Evolutionary conservation across 2,797 vertebrate genomes (phyloP).

Genomic region (Pyrocephalus nanus): DNA sequence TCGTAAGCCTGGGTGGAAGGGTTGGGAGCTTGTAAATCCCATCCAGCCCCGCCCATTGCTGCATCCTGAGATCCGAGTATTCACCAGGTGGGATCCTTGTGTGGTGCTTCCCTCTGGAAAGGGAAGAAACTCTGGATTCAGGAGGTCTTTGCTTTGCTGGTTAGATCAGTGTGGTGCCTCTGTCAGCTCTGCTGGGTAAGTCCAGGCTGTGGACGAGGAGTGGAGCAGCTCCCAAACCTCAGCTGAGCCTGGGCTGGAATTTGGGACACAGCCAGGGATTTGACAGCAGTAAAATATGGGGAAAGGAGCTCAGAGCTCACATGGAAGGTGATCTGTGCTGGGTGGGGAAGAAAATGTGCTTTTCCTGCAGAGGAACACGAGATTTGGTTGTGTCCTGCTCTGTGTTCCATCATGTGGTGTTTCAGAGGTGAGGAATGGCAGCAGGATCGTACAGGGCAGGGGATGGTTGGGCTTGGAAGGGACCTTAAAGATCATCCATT

Average conservation of each 20-base stretch:
- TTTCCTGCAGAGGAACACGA: not conserved
- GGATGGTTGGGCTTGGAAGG: not conserved
- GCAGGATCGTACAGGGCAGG: not conserved
- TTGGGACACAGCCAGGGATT: not conserved
- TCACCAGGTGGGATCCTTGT: accelerated
- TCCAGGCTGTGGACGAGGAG: accelerated
- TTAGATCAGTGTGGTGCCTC: too few relatives aligned
- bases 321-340: not conserved
- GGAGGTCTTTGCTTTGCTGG: not conserved
- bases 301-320: accelerated
- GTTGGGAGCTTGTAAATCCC: not conserved
- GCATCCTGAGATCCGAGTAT: accelerated
- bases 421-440: too few relatives aligned
- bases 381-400: too few relatives aligned
- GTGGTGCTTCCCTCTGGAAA: not conserved
- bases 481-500: too few relatives aligned
- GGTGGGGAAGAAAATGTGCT: not conserved
- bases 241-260: not conserved
- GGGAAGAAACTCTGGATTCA: accelerated
- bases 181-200: not conserved
- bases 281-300: not conserved
- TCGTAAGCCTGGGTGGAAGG: not conserved
- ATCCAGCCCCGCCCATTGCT: accelerated
- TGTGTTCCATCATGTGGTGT: accelerated
- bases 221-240: not conserved